Evolutionary conservation across 1,140 invertebrate species (phyloP), one percentile per base, ranked within the genome.

Genomic region (Panagrolaimus sp.): DNA sequence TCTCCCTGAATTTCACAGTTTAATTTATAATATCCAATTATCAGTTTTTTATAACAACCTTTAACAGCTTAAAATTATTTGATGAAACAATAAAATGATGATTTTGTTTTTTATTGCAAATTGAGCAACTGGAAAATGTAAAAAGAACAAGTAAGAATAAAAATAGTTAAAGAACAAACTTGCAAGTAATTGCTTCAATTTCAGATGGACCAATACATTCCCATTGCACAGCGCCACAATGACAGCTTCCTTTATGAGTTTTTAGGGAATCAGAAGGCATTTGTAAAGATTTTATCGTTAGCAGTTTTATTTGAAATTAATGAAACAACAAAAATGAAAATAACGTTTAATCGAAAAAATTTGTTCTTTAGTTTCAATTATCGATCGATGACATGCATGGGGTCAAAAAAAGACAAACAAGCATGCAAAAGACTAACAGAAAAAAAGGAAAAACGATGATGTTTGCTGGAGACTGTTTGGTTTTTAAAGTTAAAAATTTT

Each of bases 31-130:
- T 53, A 9, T 57, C 20, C 11, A 57, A 57, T 57, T 13, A 1
- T 57, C 27, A 20, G 2, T 11, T 20, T 27, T 74, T 20, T n/a
- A n/a, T n/a, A 62, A 23, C 25, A 72, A 83, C 82, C 81, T 83
- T 69, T 14, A 86, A 23, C 5, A 87, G 77, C 42, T 82, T 84
- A 72, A 87, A 87, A 62, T 81, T 79, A 9, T 76, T 74, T 1
- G 78, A 68, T 7, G 85, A 84, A 4, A 87, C 85, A 53, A 87
- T 84, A 73, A 87, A 86, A 71, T 86, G 85, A 5, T 76, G 72
- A 67, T 86, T 86, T 72, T 86, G 85, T 71, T 87, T 87, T 77
- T 85, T 87, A 0, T 72, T 66, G 72, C 87, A 87, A 42, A 87
- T 83, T 38, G 83, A 84, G 72, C 86, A 87, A 69, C 86, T 86